Evolutionary conservation across 2,113 vertebrate species (phyloP).

Genomic region (Sisor rabdophorus): DNA sequence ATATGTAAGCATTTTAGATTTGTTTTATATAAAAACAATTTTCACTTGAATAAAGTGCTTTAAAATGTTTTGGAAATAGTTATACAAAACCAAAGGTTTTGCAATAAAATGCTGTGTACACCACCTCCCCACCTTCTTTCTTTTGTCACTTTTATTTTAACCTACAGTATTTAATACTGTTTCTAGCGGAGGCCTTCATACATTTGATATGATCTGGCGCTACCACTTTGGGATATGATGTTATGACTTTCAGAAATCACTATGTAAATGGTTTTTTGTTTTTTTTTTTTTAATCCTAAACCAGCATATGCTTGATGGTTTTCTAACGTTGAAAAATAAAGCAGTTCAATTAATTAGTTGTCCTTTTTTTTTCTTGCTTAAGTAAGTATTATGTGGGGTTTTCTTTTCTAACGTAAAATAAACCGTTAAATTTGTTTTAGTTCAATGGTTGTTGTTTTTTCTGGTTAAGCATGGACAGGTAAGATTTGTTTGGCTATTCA

Average conservation of each 20-base stretch:
- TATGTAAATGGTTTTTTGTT: background rate
- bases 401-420: background rate
- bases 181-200: background rate
- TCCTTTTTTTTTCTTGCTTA: too few species aligned
- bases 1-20: constrained; percentile 31
- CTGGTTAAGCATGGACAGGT: background rate
- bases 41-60: constrained; percentile 40
- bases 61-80: constrained; percentile 26
- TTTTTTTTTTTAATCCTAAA: too few species aligned
- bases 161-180: constrained; percentile 15
- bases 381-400: too few species aligned
- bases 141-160: background rate
- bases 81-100: constrained; percentile 19
- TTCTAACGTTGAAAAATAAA: background rate
- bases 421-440: background rate
- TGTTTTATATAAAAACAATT: constrained; percentile 26
- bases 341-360: background rate
- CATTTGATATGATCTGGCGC: background rate
- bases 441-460: background rate
- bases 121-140: background rate
- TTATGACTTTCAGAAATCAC: background rate
- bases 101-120: background rate
- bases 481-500: too few species aligned
- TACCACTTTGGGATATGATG: constrained; percentile 17
- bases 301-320: background rate